A percentile compares a stretch with the other conserved stretches of the same genome.
These are phyloP conservation scores for Rugalucina vietnamica DNA, from an alignment of 2,888 invertebrate species.

Conservation along the genomic window DNA sequence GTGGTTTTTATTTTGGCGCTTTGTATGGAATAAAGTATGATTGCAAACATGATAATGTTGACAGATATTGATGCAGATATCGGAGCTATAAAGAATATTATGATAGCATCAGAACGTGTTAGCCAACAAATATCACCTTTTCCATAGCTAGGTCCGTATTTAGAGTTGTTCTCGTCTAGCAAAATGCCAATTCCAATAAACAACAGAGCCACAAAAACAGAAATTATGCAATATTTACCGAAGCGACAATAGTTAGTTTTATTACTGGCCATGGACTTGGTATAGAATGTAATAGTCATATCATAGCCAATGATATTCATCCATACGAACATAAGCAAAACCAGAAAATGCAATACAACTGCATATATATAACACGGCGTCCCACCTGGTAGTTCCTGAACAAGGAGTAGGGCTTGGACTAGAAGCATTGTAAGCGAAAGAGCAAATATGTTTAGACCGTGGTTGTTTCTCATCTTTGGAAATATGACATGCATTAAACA, in stretches of 20 bases:
- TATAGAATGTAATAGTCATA: conserved; percentile 26
- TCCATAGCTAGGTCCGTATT: conserved; percentile 16
- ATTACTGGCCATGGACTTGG: background rate
- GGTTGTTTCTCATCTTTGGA: conserved; percentile 31
- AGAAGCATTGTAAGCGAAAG: conserved; percentile 24
- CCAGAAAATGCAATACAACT: conserved; percentile 17
- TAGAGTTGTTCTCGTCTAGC: conserved; percentile 10
- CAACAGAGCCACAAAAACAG: background rate
- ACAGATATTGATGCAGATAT: conserved; percentile 16
- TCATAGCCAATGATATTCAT: conserved; percentile 42
- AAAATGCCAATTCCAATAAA: background rate
- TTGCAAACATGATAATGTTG: conserved; percentile 19
- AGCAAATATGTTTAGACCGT: conserved; percentile 39
- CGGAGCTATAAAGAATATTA: conserved; percentile 30
- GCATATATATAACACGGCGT: background rate
- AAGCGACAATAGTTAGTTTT: conserved; percentile 11
- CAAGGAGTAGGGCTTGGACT: conserved; percentile 25
- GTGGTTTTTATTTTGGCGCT: background rate
- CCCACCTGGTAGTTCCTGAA: background rate
- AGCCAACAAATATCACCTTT: conserved; percentile 31
- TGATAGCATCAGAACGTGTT: conserved; percentile 17
- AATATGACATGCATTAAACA: conserved; percentile 9
- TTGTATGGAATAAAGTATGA: conserved; percentile 24
- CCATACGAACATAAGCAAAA: conserved; percentile 37
- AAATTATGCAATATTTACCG: background rate